Base-by-base conservation (phyloP, 2,113 vertebrate genomes). In the Misgurnus mizolepis region DNA sequence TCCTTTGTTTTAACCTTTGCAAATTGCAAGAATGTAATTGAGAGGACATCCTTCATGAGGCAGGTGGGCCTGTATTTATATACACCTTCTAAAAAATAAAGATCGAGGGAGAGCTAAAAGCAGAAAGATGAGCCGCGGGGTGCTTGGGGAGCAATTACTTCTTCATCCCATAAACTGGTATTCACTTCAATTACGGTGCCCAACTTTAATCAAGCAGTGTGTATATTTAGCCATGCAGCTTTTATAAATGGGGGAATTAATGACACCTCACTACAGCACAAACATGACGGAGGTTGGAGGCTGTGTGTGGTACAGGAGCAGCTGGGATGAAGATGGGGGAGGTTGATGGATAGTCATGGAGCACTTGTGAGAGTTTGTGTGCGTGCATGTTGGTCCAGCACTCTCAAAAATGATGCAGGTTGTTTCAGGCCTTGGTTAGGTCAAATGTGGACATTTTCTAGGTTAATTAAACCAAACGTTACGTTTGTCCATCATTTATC, bases 161-260 rank as follows among this genome's bases (percentile, higher is more conserved):
- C 88, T 87, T 89, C 89, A 86, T 91, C 87, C 86, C 85, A 86
- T 91, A 90, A 91, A 91, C 86, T 65, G 41, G 84, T 85, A 89
- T 90, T 88, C 70, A 49, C 88, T 88, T 91, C 87, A 89, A 90
- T 91, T 91, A 91, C 87, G 82, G 87, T 80, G 81, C 83, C 86
- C 85, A 85, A 84, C 85, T 91, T 92, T 92, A 93, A 93, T 92
- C 90, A 92, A 91, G 88, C 81, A 41, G 77, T 83, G 84, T 89
- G 88, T 90, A 92, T 92, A 92, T 93, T 91, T 89, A 91, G 88
- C 80, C 17, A 77, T 82, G 80, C 60, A 71, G 81, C 60, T 78
- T 88, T 90, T 91, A 84, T 88, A 89, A 92, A 91, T 85, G 85
- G 80, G 79, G 83, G 83, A 82, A 89, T 91, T 91, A 91, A 91